Base-by-base conservation (phyloP, 2,797 vertebrate genomes). In the Sebastes taczanowskii region DNA sequence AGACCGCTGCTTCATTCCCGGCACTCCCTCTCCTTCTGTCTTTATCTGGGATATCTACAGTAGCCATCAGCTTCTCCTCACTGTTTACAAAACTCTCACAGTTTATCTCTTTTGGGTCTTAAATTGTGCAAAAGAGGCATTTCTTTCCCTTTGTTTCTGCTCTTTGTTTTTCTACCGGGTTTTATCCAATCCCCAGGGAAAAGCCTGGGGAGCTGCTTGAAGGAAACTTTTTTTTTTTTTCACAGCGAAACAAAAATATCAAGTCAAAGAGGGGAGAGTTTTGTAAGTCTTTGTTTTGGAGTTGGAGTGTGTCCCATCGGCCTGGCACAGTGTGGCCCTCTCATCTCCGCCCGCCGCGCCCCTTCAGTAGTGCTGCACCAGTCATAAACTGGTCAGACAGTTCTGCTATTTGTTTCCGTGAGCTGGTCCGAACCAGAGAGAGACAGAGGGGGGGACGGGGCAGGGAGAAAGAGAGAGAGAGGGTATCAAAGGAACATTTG, bases 91-190 rank as follows among this genome's bases (percentile, higher is more conserved):
- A 94, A 85, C 82, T 85, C 89, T 79, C 67, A 66, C 78, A 88
- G 71, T 89, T 93, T 82, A 88, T 90, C 87, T 89, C 90, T 88
- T 92, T 92, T 82, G 84, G 88, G 81, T 91, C 81, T 86, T 83
- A 90, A 92, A 92, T 92, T 89, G 87, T 90, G 88, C 89, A 91
- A 91, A 92, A 91, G 85, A 88, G 78, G 86, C 86, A 72, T 74
- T 87, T 90, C 4, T 34, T 78, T 75, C 60, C 35, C 18, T 73
- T 62, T 83, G 76, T 82, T 80, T 74, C 74, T 82, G 22, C 29
- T 89, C 80, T 91, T 90, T 91, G 86, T 91, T 89, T 92, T 88
- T 80, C 85, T 78, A 49, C 42, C 25, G 71, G 81, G 85, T 92
- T 94, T 91, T 70, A 81, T 89, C 77, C 79, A 74, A 62, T 92